A percentile compares a stretch with the other conserved stretches of the same genome.
Evolutionary conservation across 2,888 invertebrate species (phyloP).

Genomic region (Sarcophaga carnaria): DNA sequence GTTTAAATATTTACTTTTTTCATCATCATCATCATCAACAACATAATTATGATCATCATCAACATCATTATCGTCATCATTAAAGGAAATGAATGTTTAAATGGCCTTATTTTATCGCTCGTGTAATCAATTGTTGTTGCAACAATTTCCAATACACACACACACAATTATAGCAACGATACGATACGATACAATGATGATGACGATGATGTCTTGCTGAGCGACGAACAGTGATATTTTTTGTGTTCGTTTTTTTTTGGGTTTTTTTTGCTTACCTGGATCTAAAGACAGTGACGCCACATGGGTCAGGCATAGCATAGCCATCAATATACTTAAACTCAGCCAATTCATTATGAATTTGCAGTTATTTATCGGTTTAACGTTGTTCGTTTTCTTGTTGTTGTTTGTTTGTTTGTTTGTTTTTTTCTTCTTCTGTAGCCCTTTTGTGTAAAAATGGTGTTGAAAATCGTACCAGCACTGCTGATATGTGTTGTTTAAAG

Average conservation of each 20-base stretch:
- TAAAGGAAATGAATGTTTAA: constrained; percentile 62
- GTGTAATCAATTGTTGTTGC: constrained; percentile 67
- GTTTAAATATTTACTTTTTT: too few species aligned
- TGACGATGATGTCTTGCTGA: constrained; percentile 52
- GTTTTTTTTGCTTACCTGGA: constrained; percentile 78
- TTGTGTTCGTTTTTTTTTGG: neutral
- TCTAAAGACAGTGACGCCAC: constrained; percentile 80
- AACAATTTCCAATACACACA: constrained; percentile 50
- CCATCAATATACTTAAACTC: constrained; percentile 74
- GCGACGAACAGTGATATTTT: neutral
- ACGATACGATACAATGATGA: too few species aligned
- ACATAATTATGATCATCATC: constrained; percentile 20
- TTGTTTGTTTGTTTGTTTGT: constrained; percentile 13
- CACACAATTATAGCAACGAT: neutral
- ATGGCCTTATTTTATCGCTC: constrained; percentile 60
- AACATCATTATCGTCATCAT: neutral
- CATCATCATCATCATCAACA: neutral
- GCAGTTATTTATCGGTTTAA: constrained; percentile 48
- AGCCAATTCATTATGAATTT: constrained; percentile 76
- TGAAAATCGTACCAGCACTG: neutral
- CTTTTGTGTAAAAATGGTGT: neutral
- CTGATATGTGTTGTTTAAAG: constrained; percentile 44
- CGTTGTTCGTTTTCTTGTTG: constrained; percentile 36
- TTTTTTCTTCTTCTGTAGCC: constrained; percentile 1
- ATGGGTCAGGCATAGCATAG: constrained; percentile 76